These are phyloP conservation scores for Iguana delicatissima DNA, from an alignment of 2,797 vertebrate genomes.

Conservation along the genomic window DNA sequence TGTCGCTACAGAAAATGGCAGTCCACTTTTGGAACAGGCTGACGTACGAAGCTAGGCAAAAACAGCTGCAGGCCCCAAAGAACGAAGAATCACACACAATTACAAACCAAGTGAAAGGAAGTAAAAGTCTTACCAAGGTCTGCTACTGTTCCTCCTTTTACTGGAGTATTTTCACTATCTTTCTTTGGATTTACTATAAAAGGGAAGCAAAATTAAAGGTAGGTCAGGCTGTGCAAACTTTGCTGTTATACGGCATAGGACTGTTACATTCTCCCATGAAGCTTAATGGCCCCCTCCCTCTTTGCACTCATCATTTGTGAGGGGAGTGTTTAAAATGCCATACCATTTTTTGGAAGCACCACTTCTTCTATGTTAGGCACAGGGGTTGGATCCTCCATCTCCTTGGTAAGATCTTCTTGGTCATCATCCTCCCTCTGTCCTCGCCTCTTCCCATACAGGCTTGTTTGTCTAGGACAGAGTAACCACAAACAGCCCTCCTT, in stretches of 20 bases:
- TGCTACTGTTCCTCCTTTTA: constrained; percentile 92
- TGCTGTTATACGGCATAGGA: neutral
- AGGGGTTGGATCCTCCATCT: constrained; percentile 95
- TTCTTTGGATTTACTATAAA: constrained; percentile 93
- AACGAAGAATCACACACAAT: neutral
- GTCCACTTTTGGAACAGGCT: too few relatives aligned
- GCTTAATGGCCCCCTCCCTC: too few relatives aligned
- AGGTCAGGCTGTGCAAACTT: neutral
- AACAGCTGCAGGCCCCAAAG: neutral
- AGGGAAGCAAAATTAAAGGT: constrained; percentile 27
- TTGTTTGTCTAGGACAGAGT: constrained; percentile 83
- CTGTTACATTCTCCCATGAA: neutral
- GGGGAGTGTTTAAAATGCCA: neutral
- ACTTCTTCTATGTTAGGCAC: constrained; percentile 97
- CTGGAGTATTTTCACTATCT: constrained; percentile 92
- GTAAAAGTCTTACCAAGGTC: constrained; percentile 86
- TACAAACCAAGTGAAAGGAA: neutral
- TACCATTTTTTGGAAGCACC: constrained; percentile 93
- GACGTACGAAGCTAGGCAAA: neutral
- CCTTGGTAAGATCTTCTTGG: constrained; percentile 96
- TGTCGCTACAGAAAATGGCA: neutral
- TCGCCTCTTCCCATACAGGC: constrained; percentile 90
- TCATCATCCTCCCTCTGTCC: constrained; percentile 94
- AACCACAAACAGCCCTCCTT: neutral
- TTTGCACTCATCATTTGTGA: neutral